Base-by-base conservation (phyloP, 2,888 invertebrate genomes). In the Brachyopa scutellaris region DNA sequence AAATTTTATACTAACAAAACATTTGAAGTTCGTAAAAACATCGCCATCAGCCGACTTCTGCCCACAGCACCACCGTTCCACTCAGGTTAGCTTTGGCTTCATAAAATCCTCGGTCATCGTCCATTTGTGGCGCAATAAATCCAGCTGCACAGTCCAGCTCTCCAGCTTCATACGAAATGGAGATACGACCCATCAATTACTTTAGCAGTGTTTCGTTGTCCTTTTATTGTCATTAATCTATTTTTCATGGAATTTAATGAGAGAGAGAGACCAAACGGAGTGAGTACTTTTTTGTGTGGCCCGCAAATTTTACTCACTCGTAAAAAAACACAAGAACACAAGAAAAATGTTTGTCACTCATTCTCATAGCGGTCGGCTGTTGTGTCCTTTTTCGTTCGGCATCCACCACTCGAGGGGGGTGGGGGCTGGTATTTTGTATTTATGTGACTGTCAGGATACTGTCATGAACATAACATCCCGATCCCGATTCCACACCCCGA, bases 201-300 rank as follows among this genome's bases (percentile, higher is more conserved):
- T 40, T 51, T 36, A 29, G 42, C 42, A 55, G 15, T 67, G 57
- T 3, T n/a, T 40, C 64, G 66, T 42, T 72, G 64, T 78, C 78
- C 78, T 78, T 66, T 66, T 72, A 78, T 78, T 72, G 72, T 23
- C 49, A 51, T 66, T 64, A 72, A 72, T 72, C 78, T 66, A 59
- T 72, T 72, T 78, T 72, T 66, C 57, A 78, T 72, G 51, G 64
- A 78, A 72, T 72, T 72, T 59, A 78, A 72, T 59, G 72, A 77
- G 61, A 40, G 15, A n/a, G n/a, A 4, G 33, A 33, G 5, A 33
- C 0, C 31, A 13, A 21, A n/a, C 51, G 13, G 19, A 21, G 53
- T 2, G 49, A 33, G 21, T 11, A 7, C 2, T 21, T 55, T 57
- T 29, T 15, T 21, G 40, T 38, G 57, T 15, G 9, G 40, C 38